These are phyloP conservation scores for Hystrix brachyura DNA, from an alignment of 2,113 vertebrate species.

Conservation along the genomic window DNA sequence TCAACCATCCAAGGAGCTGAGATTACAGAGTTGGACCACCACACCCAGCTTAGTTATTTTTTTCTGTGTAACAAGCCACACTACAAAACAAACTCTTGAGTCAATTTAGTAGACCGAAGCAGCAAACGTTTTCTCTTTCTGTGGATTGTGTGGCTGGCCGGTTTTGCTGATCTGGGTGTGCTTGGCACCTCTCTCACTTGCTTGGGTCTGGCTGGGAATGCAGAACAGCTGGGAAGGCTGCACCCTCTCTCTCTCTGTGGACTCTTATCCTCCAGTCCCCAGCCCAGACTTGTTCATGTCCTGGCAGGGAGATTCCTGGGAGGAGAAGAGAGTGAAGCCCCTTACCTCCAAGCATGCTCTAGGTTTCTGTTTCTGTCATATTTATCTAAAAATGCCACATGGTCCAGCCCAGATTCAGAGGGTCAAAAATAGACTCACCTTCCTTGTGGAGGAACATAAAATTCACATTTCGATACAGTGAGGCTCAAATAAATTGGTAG, in stretches of 20 bases:
- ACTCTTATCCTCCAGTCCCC: neutral
- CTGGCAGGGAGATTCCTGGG: neutral
- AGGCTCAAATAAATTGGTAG: neutral
- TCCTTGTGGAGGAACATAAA: neutral
- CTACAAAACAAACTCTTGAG: neutral
- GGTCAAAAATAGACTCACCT: neutral
- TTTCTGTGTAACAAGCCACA: neutral
- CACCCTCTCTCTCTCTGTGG: neutral
- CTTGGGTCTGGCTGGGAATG: neutral
- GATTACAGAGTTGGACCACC: neutral
- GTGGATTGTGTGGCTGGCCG: neutral
- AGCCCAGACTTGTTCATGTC: neutral
- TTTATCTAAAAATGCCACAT: neutral
- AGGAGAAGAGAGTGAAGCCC: neutral
- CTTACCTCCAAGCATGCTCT: neutral
- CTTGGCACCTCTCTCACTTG: neutral
- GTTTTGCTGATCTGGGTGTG: neutral
- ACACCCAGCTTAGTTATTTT: neutral
- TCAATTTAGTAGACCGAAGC: neutral
- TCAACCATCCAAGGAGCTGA: neutral
- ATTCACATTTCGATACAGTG: neutral
- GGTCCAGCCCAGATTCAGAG: neutral
- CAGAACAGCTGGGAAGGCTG: neutral
- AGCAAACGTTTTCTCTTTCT: constrained; percentile 11
- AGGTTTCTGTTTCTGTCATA: neutral